Evolutionary conservation across 2,113 vertebrate genomes (phyloP).

Genomic region (Lethenteron reissneri): DNA sequence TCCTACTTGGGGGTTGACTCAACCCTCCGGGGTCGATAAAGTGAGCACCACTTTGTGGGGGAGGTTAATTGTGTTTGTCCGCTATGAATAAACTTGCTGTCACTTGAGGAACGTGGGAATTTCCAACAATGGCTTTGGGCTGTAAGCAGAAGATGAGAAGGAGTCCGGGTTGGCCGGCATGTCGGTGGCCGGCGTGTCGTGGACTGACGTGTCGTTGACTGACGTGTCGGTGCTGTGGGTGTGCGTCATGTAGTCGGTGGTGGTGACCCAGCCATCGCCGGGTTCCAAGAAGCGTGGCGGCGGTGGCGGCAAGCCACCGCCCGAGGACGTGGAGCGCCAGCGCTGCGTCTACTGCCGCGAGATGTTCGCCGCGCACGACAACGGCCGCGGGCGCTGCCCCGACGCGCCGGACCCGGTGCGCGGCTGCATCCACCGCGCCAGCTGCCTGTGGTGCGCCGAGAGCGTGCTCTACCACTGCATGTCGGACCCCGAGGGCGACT

Average conservation of each 20-base stretch:
- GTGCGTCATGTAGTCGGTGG: neutral
- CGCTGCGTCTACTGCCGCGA: conserved; percentile 72
- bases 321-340: conserved; percentile 17
- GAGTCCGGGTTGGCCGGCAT: too few species aligned
- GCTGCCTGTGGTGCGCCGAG: conserved; percentile 76
- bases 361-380: conserved; percentile 48
- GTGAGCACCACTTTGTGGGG: too few species aligned
- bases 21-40: too few species aligned
- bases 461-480: conserved; percentile 81
- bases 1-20: too few species aligned
- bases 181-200: too few species aligned
- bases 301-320: neutral
- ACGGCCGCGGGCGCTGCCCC: conserved; percentile 55
- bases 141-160: too few species aligned
- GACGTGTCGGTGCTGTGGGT: too few species aligned
- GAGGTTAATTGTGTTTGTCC: too few species aligned
- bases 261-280: neutral
- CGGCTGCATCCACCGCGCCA: conserved; percentile 53
- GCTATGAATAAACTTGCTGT: too few species aligned
- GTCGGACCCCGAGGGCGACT: conserved; percentile 79
- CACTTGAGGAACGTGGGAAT: too few species aligned
- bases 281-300: neutral
- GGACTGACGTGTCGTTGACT: too few species aligned
- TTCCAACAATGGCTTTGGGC: too few species aligned
- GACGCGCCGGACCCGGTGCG: conserved; percentile 62